A percentile compares a stretch with the other conserved stretches of the same genome.
Conservation (phyloP, 2,888 invertebrate genomes). For the Marronus borbonicus region DNA sequence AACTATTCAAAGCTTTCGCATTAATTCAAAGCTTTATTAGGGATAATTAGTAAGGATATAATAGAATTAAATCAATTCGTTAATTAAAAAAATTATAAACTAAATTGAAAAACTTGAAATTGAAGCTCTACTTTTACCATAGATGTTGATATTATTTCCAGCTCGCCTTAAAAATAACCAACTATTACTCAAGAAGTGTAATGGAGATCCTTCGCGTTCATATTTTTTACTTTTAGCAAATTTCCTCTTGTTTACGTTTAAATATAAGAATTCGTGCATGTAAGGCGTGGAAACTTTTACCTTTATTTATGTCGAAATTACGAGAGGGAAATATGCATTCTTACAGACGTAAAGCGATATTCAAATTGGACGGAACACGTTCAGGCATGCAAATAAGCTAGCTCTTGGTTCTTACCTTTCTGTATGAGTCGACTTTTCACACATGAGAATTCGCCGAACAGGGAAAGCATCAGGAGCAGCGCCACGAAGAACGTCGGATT, state of each 20-base stretch:
- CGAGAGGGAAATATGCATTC: slow-evolving; percentile 3
- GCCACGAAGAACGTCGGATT: slow-evolving; percentile 19
- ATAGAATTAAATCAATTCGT: too few species aligned
- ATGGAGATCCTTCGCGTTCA: too few species aligned
- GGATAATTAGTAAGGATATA: too few species aligned
- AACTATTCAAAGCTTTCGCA: too few species aligned
- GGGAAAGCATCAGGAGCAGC: slow-evolving; percentile 51
- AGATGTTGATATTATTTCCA: too few species aligned
- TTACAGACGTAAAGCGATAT: slow-evolving; percentile 32
- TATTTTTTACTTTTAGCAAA: slow-evolving; percentile 22
- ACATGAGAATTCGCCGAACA: slow-evolving; percentile 55
- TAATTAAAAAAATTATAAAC: too few species aligned
- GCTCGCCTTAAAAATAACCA: too few species aligned
- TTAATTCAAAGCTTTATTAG: too few species aligned
- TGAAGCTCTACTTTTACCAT: too few species aligned
- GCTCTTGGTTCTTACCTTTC: slow-evolving; percentile 54
- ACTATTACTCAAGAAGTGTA: too few species aligned
- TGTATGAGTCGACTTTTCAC: slow-evolving; percentile 56
- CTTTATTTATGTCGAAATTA: slow-evolving; percentile 25
- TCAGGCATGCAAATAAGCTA: slow-evolving; percentile 47
- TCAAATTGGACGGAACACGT: slow-evolving; percentile 30
- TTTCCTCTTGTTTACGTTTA: slow-evolving; percentile 16
- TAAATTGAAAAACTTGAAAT: too few species aligned
- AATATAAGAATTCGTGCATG: not conserved
- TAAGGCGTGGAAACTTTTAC: slow-evolving; percentile 10